These are phyloP conservation scores for Maylandia zebra DNA, from an alignment of 2,113 vertebrate genomes.

Conservation along the genomic window DNA sequence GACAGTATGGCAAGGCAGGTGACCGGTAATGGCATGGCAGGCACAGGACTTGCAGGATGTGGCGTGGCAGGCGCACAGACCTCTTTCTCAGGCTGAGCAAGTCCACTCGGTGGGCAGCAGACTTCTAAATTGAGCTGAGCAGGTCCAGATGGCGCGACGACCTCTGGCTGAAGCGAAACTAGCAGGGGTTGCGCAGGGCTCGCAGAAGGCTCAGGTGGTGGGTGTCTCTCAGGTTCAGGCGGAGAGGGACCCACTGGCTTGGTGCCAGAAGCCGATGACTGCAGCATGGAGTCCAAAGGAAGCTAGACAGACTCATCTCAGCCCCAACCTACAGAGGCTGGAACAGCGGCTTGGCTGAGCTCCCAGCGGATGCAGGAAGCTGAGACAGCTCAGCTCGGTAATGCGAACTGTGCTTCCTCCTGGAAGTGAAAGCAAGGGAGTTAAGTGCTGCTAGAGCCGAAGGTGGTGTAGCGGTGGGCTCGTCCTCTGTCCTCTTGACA, in stretches of 20 bases:
- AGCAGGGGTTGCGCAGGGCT: not conserved
- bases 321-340: not conserved
- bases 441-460: not conserved
- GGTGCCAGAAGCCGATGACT: not conserved
- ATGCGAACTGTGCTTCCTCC: not conserved
- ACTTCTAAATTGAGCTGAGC: fast-evolving
- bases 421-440: not conserved
- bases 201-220: not conserved
- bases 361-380: not conserved
- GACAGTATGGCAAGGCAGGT: not conserved
- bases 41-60: not conserved
- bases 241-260: not conserved
- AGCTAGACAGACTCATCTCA: not conserved
- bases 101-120: not conserved
- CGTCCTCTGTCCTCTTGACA: too few relatives aligned
- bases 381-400: not conserved
- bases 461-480: not conserved
- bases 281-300: not conserved
- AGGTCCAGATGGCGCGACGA: not conserved
- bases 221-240: not conserved
- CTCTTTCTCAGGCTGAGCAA: not conserved
- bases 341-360: not conserved
- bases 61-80: not conserved
- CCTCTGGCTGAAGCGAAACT: not conserved
- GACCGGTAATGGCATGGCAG: not conserved